Conservation (phyloP, 2,113 vertebrate species). For the Microcebus ravelobensis region DNA sequence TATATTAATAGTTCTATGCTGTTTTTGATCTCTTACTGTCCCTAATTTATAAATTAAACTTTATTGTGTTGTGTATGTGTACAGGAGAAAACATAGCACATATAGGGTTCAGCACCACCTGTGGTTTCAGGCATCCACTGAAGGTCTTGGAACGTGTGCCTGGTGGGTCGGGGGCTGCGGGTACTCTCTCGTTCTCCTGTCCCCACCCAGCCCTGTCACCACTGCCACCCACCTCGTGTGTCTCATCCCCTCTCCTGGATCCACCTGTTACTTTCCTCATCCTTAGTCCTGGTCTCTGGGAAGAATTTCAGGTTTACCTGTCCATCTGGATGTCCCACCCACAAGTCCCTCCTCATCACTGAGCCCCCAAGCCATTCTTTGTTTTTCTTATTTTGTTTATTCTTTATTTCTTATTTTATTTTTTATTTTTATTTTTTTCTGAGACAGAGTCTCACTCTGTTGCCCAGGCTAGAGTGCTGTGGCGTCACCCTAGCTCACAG, state of each 20-base stretch:
- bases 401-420: too few relatives aligned
- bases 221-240: not conserved
- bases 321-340: not conserved
- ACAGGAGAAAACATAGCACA: not conserved
- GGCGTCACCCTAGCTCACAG: too few relatives aligned
- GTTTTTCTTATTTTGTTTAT: too few relatives aligned
- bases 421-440: too few relatives aligned
- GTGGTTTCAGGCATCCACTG: not conserved
- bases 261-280: not conserved
- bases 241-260: not conserved
- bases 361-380: not conserved
- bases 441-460: too few relatives aligned
- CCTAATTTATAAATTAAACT: not conserved
- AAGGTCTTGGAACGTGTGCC: not conserved
- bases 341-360: not conserved
- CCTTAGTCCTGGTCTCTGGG: not conserved
- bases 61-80: not conserved
- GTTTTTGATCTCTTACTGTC: not conserved
- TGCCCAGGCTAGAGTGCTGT: too few relatives aligned
- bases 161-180: not conserved
- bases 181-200: not conserved
- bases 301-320: not conserved
- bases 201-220: not conserved
- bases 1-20: too few relatives aligned
- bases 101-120: not conserved